Conservation (phyloP, 64 coral and sea anemone species). For the Stichodactyla helianthus region DNA sequence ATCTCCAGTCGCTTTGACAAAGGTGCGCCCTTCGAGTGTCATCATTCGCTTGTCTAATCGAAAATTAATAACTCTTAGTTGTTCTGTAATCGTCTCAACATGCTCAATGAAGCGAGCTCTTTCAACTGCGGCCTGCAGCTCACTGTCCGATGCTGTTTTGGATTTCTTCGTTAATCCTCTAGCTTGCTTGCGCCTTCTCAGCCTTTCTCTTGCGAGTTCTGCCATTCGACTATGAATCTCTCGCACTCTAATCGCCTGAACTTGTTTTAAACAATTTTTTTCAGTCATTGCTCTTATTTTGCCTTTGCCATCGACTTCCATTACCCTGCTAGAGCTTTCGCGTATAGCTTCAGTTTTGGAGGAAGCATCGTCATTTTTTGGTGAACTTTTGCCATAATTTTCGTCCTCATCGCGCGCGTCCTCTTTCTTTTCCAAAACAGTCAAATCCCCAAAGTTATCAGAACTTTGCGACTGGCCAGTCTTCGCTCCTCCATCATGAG, state of each 20-base stretch:
- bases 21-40: not conserved
- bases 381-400: not conserved
- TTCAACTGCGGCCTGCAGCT: not conserved
- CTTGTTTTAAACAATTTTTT: not conserved
- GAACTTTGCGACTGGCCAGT: not conserved
- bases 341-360: not conserved
- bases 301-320: not conserved
- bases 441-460: not conserved
- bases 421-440: not conserved
- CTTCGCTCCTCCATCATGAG: not conserved
- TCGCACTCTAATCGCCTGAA: not conserved
- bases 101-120: conserved; percentile 11
- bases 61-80: conserved; percentile 29
- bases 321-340: not conserved
- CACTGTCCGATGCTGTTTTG: not conserved
- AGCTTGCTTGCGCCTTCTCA: not conserved
- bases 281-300: not conserved
- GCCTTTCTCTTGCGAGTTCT: not conserved
- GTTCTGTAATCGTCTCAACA: conserved; percentile 33
- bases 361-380: not conserved
- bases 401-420: not conserved
- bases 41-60: conserved; percentile 45
- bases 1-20: not conserved
- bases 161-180: not conserved
- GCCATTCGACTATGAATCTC: conserved; percentile 22